A percentile compares a stretch with the other conserved stretches of the same genome.
These are phyloP conservation scores for Diplosoma virens DNA, from an alignment of 23 tunicate species.

Conservation along the genomic window DNA sequence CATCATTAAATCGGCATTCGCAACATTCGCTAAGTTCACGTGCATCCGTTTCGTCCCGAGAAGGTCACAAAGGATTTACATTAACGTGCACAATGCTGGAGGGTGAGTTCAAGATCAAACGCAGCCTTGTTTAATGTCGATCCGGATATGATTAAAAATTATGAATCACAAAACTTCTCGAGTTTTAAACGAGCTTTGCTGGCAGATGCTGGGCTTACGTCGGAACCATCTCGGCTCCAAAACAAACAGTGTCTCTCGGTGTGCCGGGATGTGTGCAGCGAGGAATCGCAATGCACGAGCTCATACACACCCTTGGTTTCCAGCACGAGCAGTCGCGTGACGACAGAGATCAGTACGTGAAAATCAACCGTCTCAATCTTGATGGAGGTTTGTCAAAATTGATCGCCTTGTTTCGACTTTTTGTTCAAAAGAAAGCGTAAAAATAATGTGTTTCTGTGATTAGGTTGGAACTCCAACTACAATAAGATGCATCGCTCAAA, in stretches of 20 bases:
- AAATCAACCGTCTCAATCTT: slow-evolving; percentile 63
- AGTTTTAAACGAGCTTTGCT: too few species aligned
- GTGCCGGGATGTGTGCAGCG: slow-evolving; percentile 79
- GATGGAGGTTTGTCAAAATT: slow-evolving; percentile 69
- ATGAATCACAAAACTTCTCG: too few species aligned
- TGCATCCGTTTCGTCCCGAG: slow-evolving; percentile 88
- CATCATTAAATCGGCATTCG: slow-evolving; percentile 55
- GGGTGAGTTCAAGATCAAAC: slow-evolving; percentile 59
- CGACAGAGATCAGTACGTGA: slow-evolving; percentile 96
- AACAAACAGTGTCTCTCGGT: slow-evolving; percentile 86
- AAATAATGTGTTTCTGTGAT: too few species aligned
- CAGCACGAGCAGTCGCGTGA: slow-evolving; percentile 98
- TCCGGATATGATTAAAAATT: too few species aligned
- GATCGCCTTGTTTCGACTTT: too few species aligned
- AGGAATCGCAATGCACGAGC: slow-evolving; percentile 92
- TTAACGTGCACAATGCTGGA: slow-evolving; percentile 54
- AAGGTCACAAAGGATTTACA: slow-evolving; percentile 58
- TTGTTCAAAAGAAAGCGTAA: too few species aligned
- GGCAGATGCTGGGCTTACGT: slow-evolving; percentile 99
- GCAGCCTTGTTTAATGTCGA: too few species aligned
- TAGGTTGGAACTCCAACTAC: too few species aligned
- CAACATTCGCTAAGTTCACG: slow-evolving; percentile 52
- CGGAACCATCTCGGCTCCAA: slow-evolving; percentile 64
- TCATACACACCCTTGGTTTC: slow-evolving; percentile 96
- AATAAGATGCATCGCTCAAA: slow-evolving; percentile 47